A percentile compares a stretch with the other conserved stretches of the same genome.
Conservation (phyloP, 2,888 invertebrate genomes). For the Pelosia muscerda region DNA sequence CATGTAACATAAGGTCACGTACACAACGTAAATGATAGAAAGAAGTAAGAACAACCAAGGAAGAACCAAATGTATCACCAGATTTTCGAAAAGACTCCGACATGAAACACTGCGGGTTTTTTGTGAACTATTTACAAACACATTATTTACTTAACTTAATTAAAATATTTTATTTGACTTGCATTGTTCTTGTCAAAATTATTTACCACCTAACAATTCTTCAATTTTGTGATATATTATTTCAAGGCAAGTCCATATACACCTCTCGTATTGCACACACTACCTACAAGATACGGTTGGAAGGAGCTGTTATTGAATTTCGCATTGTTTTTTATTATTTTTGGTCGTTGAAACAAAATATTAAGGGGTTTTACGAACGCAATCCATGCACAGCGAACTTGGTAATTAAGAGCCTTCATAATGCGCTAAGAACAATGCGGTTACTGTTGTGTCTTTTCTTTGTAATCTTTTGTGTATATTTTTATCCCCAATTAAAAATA, state of each 20-base stretch:
- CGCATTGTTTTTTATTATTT: conserved; percentile 71
- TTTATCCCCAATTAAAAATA: conserved; percentile 18
- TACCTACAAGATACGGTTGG: conserved; percentile 64
- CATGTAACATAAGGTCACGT: too few relatives aligned
- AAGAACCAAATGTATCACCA: too few relatives aligned
- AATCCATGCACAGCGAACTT: conserved; percentile 54
- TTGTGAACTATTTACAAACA: too few relatives aligned
- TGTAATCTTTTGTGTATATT: conserved; percentile 23
- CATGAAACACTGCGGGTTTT: too few relatives aligned
- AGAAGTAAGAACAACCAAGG: too few relatives aligned
- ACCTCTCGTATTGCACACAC: conserved; percentile 53
- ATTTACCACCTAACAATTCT: neutral
- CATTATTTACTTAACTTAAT: too few relatives aligned
- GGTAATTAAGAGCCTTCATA: conserved; percentile 63
- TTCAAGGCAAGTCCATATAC: conserved; percentile 51
- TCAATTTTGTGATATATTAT: neutral
- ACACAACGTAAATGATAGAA: too few relatives aligned
- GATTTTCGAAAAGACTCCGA: too few relatives aligned
- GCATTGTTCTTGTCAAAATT: too few relatives aligned
- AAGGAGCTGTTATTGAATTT: conserved; percentile 73
- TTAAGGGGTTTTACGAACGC: conserved; percentile 59
- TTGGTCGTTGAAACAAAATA: conserved; percentile 67
- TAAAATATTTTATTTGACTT: too few relatives aligned
- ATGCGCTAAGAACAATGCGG: conserved; percentile 49
- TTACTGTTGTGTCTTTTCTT: conserved; percentile 15